Evolutionary conservation across 2,888 invertebrate genomes (phyloP), one percentile per base, ranked within the genome.

Genomic region (Anorthoa munda): DNA sequence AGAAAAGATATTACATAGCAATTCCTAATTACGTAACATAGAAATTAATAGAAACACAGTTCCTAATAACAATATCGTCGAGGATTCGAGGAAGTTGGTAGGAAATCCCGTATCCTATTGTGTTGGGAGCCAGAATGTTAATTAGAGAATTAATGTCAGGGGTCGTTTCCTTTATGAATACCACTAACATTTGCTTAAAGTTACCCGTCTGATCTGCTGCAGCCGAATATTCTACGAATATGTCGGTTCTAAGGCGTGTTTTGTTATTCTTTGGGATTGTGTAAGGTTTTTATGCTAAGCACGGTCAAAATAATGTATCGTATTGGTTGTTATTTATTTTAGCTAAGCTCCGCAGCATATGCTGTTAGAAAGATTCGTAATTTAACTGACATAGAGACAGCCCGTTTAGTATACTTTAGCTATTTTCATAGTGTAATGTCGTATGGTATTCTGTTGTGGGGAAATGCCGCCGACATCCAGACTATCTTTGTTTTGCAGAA

Each of bases 121-220:
- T 86, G 83, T 78, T 88, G 80, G 85, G 83, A 88, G 86, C 84
- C 83, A 86, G 92, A 92, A 94, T 93, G 93, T 91, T 93, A 94
- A 94, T 94, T 92, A 92, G 86, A 88, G 92, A 91, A 92, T 93
- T 91, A 92, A 92, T 92, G 90, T 87, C 87, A 85, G 89, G 87
- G 90, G 88, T 87, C 87, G 88, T 84, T 89, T 86, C 88, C 89
- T 89, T 88, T 86, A 88, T 91, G 89, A 90, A 90, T 92, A 89
- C 86, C 88, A 72, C 64, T 75, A 76, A 85, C 78, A 84, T 85
- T 85, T 82, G 78, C 64, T 76, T 75, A 61, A 72, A 75, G 53
- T 85, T 81, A 21, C 23, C 65, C 58, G 26, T 72, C 58, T 83
- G 70, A 79, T 81, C 79, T 48, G 69, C 1, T 79, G 67, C 78